Conservation (phyloP, 2,888 invertebrate genomes). For the Zhuqinia jingwanae region DNA sequence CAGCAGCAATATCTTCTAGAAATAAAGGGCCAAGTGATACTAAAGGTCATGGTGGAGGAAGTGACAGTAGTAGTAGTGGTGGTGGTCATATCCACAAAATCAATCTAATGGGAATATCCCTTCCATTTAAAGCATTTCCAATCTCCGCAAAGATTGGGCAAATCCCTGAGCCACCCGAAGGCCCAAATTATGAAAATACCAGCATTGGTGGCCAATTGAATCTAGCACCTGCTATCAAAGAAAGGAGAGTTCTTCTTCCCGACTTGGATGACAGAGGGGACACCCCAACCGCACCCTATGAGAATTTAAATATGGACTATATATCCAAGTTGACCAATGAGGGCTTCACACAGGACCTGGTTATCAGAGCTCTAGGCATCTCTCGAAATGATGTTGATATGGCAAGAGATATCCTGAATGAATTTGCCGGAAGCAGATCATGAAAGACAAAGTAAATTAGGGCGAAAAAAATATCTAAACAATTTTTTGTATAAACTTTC, state of each 20-base stretch:
- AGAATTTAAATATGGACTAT: conserved; percentile 95
- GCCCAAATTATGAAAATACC: conserved; percentile 83
- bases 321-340: conserved; percentile 93
- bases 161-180: conserved; percentile 79
- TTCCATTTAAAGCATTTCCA: conserved; percentile 66
- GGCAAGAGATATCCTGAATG: conserved; percentile 96
- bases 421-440: conserved; percentile 85
- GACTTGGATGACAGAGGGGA: conserved; percentile 57
- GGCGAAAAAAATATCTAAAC: background rate
- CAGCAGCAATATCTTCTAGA: conserved; percentile 51
- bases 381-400: conserved; percentile 96
- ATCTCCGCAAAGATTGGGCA: conserved; percentile 54
- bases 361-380: conserved; percentile 94
- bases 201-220: conserved; percentile 81
- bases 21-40: conserved; percentile 40
- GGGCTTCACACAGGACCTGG: conserved; percentile 94
- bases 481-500: conserved; percentile 10
- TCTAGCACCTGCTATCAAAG: conserved; percentile 48
- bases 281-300: conserved; percentile 84
- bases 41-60: conserved; percentile 34
- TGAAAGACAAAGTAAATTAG: conserved; percentile 52
- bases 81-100: conserved; percentile 12
- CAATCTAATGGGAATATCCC: conserved; percentile 59
- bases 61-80: conserved; percentile 18
- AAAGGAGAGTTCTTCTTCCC: conserved; percentile 47